Conservation (phyloP, 2,113 vertebrate genomes). For the Turnix velox region DNA sequence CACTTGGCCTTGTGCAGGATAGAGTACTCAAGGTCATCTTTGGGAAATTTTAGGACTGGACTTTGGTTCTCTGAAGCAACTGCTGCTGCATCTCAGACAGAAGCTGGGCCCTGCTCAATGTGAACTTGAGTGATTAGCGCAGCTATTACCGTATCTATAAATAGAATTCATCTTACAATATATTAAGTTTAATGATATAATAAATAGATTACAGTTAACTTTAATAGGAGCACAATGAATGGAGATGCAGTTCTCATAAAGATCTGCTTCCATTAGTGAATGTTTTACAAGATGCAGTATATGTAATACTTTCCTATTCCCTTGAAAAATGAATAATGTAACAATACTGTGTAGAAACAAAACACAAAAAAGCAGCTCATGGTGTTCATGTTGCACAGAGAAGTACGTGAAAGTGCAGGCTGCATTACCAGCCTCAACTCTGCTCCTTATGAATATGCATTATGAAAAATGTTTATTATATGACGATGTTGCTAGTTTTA, state of each 20-base stretch:
- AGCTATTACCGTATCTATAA: conserved; percentile 44
- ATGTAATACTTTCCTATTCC: background rate
- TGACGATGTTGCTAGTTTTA: conserved; percentile 12
- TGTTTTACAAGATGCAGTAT: background rate
- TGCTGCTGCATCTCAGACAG: background rate
- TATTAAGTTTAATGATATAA: conserved; percentile 63
- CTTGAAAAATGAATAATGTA: conserved; percentile 16
- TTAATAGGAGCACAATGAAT: conserved; percentile 52
- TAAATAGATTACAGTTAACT: conserved; percentile 63
- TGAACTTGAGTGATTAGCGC: conserved; percentile 45
- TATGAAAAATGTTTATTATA: background rate
- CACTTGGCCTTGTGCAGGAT: background rate
- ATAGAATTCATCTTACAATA: conserved; percentile 52
- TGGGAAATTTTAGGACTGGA: background rate
- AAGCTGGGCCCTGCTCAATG: background rate
- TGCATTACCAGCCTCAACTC: background rate
- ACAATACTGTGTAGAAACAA: background rate
- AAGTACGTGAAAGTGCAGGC: background rate
- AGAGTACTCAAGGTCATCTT: background rate
- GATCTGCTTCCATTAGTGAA: conserved; percentile 2
- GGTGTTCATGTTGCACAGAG: background rate
- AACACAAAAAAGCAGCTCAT: background rate
- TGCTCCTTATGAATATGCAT: background rate
- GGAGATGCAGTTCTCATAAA: background rate
- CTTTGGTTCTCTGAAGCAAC: background rate